Evolutionary conservation across 1,140 invertebrate genomes (phyloP).

Genomic region (Halesus radiatus): DNA sequence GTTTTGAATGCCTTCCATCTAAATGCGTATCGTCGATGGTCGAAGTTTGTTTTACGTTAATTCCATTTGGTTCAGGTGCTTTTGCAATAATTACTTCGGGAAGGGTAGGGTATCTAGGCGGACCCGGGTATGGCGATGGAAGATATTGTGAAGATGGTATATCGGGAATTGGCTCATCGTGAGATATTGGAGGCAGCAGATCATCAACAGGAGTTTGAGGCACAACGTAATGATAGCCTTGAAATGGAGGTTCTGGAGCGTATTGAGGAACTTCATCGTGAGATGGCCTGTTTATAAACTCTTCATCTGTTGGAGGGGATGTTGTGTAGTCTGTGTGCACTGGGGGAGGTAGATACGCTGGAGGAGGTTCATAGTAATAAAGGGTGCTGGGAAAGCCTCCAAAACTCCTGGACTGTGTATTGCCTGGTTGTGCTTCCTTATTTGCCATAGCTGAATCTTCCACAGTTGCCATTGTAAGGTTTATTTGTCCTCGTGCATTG

Average conservation of each 20-base stretch:
- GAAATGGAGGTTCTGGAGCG: slow-evolving; percentile 12
- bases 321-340: slow-evolving; percentile 39
- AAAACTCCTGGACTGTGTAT: slow-evolving; percentile 38
- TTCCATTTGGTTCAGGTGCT: neutral
- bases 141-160: slow-evolving; percentile 44
- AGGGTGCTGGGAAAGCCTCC: slow-evolving; percentile 11
- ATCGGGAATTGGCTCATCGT: slow-evolving; percentile 41
- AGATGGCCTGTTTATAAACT: slow-evolving; percentile 45
- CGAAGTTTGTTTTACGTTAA: neutral
- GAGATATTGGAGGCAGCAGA: slow-evolving; percentile 45
- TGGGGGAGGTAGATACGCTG: slow-evolving; percentile 32
- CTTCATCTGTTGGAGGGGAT: slow-evolving; percentile 43
- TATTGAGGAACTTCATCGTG: slow-evolving; percentile 44
- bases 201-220: slow-evolving; percentile 48
- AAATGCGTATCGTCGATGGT: neutral
- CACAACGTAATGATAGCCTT: slow-evolving; percentile 49
- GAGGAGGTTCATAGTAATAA: slow-evolving; percentile 48
- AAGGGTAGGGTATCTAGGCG: neutral
- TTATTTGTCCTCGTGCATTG: neutral
- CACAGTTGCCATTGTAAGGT: neutral
- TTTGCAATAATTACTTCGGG: slow-evolving; percentile 35
- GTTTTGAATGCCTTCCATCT: slow-evolving; percentile 28
- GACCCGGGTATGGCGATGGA: slow-evolving; percentile 26
- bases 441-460: neutral
- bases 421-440: neutral